Conservation (phyloP, 35 echinoderm and acorn worm genomes). For the Hemicentrotus pulcherrimus region DNA sequence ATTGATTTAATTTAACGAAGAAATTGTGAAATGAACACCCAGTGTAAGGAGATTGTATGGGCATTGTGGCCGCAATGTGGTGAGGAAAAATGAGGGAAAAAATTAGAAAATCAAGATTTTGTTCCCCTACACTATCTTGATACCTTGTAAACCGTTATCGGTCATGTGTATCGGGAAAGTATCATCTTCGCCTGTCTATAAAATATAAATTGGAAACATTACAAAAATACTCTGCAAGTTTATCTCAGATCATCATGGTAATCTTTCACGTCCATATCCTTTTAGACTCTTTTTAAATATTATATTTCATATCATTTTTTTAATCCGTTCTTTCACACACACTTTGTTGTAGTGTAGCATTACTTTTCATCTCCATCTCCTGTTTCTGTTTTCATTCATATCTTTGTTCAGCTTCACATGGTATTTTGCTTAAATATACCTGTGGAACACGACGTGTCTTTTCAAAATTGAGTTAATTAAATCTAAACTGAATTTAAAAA, state of each 20-base stretch:
- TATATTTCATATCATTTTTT: too few relatives aligned
- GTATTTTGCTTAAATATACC: too few relatives aligned
- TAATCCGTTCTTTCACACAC: too few relatives aligned
- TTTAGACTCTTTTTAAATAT: too few relatives aligned
- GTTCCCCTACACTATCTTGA: neutral
- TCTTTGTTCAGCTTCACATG: too few relatives aligned
- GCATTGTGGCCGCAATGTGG: neutral
- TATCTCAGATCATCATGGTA: neutral
- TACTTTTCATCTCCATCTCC: too few relatives aligned
- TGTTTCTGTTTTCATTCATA: too few relatives aligned
- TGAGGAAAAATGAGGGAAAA: neutral
- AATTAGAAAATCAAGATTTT: neutral
- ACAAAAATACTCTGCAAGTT: neutral
- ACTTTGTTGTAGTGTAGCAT: too few relatives aligned
- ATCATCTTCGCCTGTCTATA: neutral
- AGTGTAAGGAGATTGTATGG: neutral
- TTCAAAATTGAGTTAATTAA: too few relatives aligned
- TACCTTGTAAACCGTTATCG: neutral
- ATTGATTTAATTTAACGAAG: conserved; percentile 40
- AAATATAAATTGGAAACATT: too few relatives aligned
- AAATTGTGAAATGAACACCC: conserved; percentile 9
- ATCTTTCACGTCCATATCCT: neutral
- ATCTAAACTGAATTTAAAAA: too few relatives aligned
- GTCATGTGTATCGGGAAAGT: neutral
- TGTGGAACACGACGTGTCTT: too few relatives aligned